Conservation (phyloP, 2,888 invertebrate species). For the Altica lythri region DNA sequence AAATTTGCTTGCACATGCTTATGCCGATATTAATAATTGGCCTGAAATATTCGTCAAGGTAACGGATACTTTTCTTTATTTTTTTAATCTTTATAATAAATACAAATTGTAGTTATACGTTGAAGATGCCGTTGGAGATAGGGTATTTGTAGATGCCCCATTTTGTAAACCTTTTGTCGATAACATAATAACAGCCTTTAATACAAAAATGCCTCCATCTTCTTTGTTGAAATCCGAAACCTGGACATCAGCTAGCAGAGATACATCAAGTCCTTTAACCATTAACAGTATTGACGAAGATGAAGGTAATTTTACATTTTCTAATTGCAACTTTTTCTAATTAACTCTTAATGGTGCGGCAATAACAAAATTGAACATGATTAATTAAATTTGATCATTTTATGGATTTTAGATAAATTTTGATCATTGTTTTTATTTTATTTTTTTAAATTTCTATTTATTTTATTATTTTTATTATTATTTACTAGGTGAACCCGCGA, state of each 20-base stretch:
- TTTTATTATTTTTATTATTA: no score
- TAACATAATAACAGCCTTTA: slow-evolving; percentile 86
- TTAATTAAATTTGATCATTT: no score
- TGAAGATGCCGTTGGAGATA: slow-evolving; percentile 92
- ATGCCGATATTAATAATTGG: slow-evolving; percentile 83
- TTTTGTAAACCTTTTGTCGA: slow-evolving; percentile 91
- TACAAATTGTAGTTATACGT: slow-evolving; percentile 83
- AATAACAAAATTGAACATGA: no score
- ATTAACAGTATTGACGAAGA: slow-evolving; percentile 64
- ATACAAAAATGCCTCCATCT: slow-evolving; percentile 76
- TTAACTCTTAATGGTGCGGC: no score
- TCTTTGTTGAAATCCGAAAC: slow-evolving; percentile 70
- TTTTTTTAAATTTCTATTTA: no score
- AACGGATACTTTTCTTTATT: no score
- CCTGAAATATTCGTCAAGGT: slow-evolving; percentile 91
- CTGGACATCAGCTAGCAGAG: slow-evolving; percentile 58
- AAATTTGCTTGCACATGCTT: slow-evolving; percentile 82
- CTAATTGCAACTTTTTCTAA: no score
- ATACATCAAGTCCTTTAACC: slow-evolving; percentile 56
- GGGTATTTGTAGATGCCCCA: slow-evolving; percentile 91
- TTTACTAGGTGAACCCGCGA: no score
- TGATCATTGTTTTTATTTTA: no score
- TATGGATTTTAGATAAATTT: no score
- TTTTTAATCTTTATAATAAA: no score
- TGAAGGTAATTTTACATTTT: slow-evolving; percentile 59